Evolutionary conservation across 2,888 invertebrate genomes (phyloP).

Genomic region (Ochropleura leucogaster): DNA sequence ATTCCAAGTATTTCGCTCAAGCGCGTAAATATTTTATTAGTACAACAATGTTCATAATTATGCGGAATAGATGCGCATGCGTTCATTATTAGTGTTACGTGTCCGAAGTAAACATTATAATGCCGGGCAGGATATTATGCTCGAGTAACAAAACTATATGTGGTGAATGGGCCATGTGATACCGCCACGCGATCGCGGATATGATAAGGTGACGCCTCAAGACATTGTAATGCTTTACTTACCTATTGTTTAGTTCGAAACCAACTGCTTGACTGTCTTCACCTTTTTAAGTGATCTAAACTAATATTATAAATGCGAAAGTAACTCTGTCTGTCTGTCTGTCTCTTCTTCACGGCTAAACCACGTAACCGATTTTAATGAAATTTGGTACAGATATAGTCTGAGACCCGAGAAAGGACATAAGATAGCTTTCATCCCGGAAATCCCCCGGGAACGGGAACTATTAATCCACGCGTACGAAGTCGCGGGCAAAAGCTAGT

Average conservation of each 20-base stretch:
- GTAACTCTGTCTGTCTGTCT: too few relatives aligned
- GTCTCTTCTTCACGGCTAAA: too few relatives aligned
- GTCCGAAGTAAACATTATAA: slow-evolving; percentile 87
- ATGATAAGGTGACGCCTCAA: slow-evolving; percentile 62
- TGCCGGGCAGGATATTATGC: slow-evolving; percentile 86
- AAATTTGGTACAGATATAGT: too few relatives aligned
- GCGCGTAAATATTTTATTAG: slow-evolving; percentile 57
- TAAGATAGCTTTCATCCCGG: too few relatives aligned
- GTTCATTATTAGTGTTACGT: slow-evolving; percentile 79
- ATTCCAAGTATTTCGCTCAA: slow-evolving; percentile 45
- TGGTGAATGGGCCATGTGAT: slow-evolving; percentile 77
- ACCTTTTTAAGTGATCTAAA: slow-evolving; percentile 4
- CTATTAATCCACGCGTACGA: too few relatives aligned
- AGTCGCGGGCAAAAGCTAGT: too few relatives aligned
- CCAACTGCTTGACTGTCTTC: slow-evolving; percentile 26
- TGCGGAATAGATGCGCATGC: slow-evolving; percentile 66
- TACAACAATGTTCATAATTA: slow-evolving; percentile 57
- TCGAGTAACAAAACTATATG: slow-evolving; percentile 87
- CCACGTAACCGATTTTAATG: too few relatives aligned
- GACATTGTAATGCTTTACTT: slow-evolving; percentile 64
- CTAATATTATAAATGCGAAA: too few relatives aligned
- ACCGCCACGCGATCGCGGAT: slow-evolving; percentile 73
- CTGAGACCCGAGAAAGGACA: too few relatives aligned
- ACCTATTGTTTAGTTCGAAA: slow-evolving; percentile 66
- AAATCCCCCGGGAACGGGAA: too few relatives aligned